Base-by-base conservation (phyloP, 2,797 vertebrate species). In the Diceros bicornis region DNA sequence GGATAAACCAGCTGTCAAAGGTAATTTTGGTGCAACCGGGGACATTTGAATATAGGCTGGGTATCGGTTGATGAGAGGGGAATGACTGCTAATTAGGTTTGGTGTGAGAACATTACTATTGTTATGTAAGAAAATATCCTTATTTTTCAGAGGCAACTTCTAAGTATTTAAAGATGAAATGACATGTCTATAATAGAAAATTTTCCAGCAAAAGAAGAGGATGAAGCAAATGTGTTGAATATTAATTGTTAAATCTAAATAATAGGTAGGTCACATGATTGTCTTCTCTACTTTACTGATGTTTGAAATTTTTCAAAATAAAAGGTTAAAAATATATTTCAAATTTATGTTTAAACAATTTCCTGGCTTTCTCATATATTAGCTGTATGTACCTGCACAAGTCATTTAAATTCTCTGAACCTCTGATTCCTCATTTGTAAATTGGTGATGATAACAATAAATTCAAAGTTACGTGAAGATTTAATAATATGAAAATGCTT, bases 271-370 rank as follows among this genome's bases (percentile, higher is more conserved):
- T 90, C 41, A 23, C 13, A 77, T 57, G 90, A 27, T 62, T 90
- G 72, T 62, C 10, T 79, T 86, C 44, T 81, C 41, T 85, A 41
- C 34, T 72, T 84, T 86, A 69, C 47, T 82, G 29, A 41, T 59
- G 23, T 77, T 77, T 87, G 6, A 37, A 91, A 50, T 4, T 89
- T 92, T 94, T 75, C 66, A 57, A 64, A 57, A 75, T 37, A 81
- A 79, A 89, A 94, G 32, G 6, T 89, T 89, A 86, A 88, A 83
- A 89, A 79, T 68, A 78, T 71, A 94, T 81, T 57, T 89, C n/a
- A 75, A 17, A 84, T 71, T 61, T 37, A 25, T 74, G 32, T 81
- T 84, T 94, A 71, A 88, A 69, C 11, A 44, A 9, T 82, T 68
- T 89, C 37, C 27, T 92, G 57, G 21, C n/a, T 66, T 87, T 92